A percentile compares a stretch with the other conserved stretches of the same genome.
These are phyloP conservation scores for Agrilus biguttatus DNA, from an alignment of 2,888 invertebrate genomes.

Conservation along the genomic window DNA sequence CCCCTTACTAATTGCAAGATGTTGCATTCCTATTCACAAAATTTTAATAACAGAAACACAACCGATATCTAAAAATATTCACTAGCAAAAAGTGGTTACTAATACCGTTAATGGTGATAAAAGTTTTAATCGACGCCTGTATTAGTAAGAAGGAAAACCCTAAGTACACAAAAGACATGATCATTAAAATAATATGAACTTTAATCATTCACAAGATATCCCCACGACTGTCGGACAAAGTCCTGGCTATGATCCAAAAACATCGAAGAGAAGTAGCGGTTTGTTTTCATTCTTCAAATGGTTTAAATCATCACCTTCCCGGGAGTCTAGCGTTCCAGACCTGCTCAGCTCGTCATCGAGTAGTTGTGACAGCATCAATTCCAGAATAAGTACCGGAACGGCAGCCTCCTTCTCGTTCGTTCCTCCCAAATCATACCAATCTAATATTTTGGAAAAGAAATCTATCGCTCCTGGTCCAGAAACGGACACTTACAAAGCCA, in stretches of 20 bases:
- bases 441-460: slow-evolving; percentile 27
- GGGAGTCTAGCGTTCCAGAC: slow-evolving; percentile 25
- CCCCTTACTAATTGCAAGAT: too few relatives aligned
- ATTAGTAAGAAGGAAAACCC: slow-evolving; percentile 9
- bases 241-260: slow-evolving; percentile 29
- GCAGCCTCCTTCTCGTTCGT: slow-evolving; percentile 60
- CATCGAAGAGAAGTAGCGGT: slow-evolving; percentile 31
- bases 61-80: too few relatives aligned
- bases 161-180: slow-evolving; percentile 11
- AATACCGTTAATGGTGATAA: too few relatives aligned
- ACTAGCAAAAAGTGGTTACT: too few relatives aligned
- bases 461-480: slow-evolving; percentile 40
- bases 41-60: too few relatives aligned
- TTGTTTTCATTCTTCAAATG: slow-evolving; percentile 55
- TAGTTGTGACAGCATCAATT: slow-evolving; percentile 48
- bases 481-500: slow-evolving; percentile 47
- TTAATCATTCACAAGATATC: slow-evolving; percentile 17
- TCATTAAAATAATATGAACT: slow-evolving; percentile 19
- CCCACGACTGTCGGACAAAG: slow-evolving; percentile 23
- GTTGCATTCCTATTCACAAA: too few relatives aligned
- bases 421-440: slow-evolving; percentile 37
- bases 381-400: slow-evolving; percentile 56
- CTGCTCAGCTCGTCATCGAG: slow-evolving; percentile 31
- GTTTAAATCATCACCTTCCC: slow-evolving; percentile 43
- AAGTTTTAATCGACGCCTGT: too few relatives aligned